phyloP scores from a whole-genome alignment of 1,140 invertebrate genomes.

The Lasioglossum baleicum region DNA sequence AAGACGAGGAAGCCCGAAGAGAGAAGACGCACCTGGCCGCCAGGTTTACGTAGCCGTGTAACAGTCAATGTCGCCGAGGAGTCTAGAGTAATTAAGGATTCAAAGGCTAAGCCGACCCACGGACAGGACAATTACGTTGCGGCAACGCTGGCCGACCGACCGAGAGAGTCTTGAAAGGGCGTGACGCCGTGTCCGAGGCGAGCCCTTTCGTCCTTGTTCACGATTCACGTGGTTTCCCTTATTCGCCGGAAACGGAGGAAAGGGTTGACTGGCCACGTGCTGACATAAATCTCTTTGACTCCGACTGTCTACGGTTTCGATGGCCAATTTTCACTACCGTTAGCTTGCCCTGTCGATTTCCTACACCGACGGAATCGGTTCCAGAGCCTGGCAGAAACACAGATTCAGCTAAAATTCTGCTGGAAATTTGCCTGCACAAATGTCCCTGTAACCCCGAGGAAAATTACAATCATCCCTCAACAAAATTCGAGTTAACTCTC shows the following conservation, averaged over 20 bases:
- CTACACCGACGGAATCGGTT: no score
- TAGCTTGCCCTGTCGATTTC: no score
- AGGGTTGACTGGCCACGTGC: conserved; percentile 6
- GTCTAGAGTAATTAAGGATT: conserved; percentile 33
- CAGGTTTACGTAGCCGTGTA: neutral
- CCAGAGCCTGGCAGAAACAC: no score
- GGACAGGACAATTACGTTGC: conserved; percentile 9
- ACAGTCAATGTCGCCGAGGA: neutral
- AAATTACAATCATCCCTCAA: no score
- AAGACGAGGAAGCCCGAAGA: no score
- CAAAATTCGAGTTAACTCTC: no score
- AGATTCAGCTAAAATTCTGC: no score
- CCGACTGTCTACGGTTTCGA: neutral
- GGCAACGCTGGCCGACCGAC: neutral
- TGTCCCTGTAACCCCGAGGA: no score
- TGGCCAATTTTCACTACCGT: neutral
- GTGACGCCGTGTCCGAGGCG: neutral
- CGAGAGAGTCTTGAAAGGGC: neutral
- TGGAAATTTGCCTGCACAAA: no score
- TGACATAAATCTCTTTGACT: conserved; percentile 14
- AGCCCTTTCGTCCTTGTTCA: neutral
- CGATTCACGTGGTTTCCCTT: conserved; percentile 6
- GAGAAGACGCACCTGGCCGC: conserved; percentile 2
- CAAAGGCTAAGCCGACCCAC: conserved; percentile 16
- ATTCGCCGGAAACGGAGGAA: neutral